phyloP scores from a whole-genome alignment of 2,888 invertebrate genomes.

The Pterostichus madidus region DNA sequence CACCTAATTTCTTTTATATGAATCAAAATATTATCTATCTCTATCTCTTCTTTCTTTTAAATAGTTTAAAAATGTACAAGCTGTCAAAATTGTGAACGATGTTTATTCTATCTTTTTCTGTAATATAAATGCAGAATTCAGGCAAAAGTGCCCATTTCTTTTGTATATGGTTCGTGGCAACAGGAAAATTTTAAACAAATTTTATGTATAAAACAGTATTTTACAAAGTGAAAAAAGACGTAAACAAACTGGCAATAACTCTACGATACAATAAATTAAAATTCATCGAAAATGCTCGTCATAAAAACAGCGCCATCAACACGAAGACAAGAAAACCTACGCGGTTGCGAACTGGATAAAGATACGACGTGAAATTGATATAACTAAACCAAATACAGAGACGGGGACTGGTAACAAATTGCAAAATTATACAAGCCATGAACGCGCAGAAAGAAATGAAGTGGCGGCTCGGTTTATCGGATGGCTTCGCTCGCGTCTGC shows the following conservation, averaged over 20 bases:
- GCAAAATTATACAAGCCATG: constrained; percentile 75
- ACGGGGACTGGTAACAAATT: constrained; percentile 72
- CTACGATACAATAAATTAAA: constrained; percentile 39
- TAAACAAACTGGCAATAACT: constrained; percentile 48
- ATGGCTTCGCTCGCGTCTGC: constrained; percentile 69
- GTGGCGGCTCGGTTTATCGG: constrained; percentile 74
- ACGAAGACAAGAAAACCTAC: constrained; percentile 53
- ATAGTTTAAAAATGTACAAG: too few relatives aligned
- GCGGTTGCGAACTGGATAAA: constrained; percentile 49
- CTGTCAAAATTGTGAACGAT: too few relatives aligned
- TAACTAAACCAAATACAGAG: constrained; percentile 70
- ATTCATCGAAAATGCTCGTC: constrained; percentile 45
- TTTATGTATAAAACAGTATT: background rate
- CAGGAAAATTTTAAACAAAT: background rate
- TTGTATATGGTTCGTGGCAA: background rate
- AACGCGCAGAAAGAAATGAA: constrained; percentile 75
- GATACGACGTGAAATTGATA: constrained; percentile 71
- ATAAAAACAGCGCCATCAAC: constrained; percentile 51
- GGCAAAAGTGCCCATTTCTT: too few relatives aligned
- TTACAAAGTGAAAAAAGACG: constrained; percentile 6
- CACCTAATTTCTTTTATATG: too few relatives aligned
- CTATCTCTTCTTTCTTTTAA: too few relatives aligned
- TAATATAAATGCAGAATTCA: too few relatives aligned
- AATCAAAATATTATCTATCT: too few relatives aligned
- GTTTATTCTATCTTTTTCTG: too few relatives aligned